Conservation (phyloP, 2,797 vertebrate species). For the Scolopax rusticola region DNA sequence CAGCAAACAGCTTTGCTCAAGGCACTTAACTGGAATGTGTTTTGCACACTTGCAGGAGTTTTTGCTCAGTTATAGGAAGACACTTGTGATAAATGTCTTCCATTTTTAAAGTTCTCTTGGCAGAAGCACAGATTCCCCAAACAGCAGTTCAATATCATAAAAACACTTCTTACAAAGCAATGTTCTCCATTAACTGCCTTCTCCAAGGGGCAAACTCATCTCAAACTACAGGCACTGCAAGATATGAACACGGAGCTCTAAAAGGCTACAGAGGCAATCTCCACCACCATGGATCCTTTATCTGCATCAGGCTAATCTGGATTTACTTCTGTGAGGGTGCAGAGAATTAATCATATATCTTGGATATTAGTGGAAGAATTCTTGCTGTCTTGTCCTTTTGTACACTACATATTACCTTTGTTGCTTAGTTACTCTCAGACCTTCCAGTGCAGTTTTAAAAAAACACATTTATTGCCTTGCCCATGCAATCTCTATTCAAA, state of each 20-base stretch:
- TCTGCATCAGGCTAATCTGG: background rate
- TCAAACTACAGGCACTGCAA: background rate
- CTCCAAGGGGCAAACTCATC: background rate
- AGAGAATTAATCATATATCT: background rate
- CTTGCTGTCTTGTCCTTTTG: background rate
- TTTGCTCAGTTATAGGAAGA: background rate
- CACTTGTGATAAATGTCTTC: background rate
- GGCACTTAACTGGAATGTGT: background rate
- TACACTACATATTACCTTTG: background rate
- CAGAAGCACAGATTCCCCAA: background rate
- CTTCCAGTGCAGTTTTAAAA: background rate
- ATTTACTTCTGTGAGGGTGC: background rate
- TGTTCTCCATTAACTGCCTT: background rate
- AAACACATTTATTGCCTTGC: background rate
- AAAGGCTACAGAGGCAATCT: background rate
- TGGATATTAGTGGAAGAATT: background rate
- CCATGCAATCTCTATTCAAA: background rate
- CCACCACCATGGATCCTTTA: background rate
- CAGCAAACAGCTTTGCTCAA: background rate
- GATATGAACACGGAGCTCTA: background rate
- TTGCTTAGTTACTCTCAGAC: conserved; percentile 4
- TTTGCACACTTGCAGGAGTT: background rate
- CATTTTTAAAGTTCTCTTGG: background rate
- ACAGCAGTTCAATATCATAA: background rate
- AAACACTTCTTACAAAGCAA: background rate